Conservation (phyloP, 2,888 invertebrate genomes). For the Hirudinaria manillensis region DNA sequence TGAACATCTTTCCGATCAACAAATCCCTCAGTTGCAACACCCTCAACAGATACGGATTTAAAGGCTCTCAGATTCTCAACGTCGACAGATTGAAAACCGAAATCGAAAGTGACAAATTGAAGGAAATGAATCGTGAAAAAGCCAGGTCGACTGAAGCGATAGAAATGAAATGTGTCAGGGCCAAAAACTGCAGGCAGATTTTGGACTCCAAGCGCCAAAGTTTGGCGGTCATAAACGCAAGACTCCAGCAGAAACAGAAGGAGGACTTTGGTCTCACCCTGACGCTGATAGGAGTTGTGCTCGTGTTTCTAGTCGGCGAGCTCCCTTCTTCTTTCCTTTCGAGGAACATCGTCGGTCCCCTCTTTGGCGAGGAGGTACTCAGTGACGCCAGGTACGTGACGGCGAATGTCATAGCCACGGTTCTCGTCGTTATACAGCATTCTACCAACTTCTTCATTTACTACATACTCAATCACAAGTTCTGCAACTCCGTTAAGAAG, state of each 20-base stretch:
- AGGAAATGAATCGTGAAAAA: background rate
- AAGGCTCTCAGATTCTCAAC: background rate
- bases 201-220: no score
- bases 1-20: constrained; percentile 2
- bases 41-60: background rate
- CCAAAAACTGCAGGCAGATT: background rate
- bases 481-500: constrained; percentile 32
- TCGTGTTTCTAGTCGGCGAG: constrained; percentile 38
- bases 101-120: background rate
- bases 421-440: constrained; percentile 36
- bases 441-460: constrained; percentile 38
- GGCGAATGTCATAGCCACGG: constrained; percentile 31
- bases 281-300: constrained; percentile 36
- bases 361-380: constrained; percentile 31
- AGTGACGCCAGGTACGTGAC: constrained; percentile 20
- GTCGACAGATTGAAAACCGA: background rate
- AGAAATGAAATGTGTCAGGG: background rate
- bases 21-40: constrained; percentile 2
- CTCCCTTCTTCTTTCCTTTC: constrained; percentile 35
- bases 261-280: constrained; percentile 34
- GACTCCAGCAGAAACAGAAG: constrained; percentile 9
- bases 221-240: no score
- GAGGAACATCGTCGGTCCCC: constrained; percentile 30
- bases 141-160: background rate
- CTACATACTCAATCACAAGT: constrained; percentile 37